These are phyloP conservation scores for Charadrius vociferus DNA, from an alignment of 2,113 vertebrate species.

Conservation along the genomic window DNA sequence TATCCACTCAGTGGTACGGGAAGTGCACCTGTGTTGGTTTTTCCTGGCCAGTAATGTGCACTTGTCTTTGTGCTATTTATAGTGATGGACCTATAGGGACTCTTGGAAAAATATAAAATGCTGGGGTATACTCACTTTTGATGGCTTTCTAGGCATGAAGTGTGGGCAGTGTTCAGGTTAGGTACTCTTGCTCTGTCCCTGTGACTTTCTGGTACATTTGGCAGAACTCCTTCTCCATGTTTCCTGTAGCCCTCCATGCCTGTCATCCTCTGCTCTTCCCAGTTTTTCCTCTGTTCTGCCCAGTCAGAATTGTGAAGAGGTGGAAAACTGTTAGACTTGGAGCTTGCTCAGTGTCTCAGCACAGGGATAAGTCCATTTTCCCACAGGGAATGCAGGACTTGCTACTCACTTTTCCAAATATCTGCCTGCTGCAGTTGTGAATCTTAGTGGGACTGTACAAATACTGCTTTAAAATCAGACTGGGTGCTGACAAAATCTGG, in stretches of 20 bases:
- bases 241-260: not conserved
- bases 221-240: not conserved
- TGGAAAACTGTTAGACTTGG: not conserved
- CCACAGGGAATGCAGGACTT: not conserved
- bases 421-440: not conserved
- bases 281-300: accelerated
- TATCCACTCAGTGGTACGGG: not conserved
- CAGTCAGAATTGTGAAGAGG: not conserved
- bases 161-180: not conserved
- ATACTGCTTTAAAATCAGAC: not conserved
- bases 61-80: not conserved
- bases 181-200: not conserved
- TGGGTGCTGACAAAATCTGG: not conserved
- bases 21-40: not conserved
- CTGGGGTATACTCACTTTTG: not conserved
- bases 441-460: not conserved
- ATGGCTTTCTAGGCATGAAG: not conserved
- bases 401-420: not conserved
- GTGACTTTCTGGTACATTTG: not conserved
- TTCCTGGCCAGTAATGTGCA: not conserved
- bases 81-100: not conserved
- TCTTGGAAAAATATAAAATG: not conserved
- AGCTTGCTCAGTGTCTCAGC: not conserved
- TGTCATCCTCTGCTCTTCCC: not conserved
- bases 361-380: not conserved